Percentiles rank a stretch among this genome's conserved stretches.
phyloP scores from a whole-genome alignment of 2,113 vertebrate species.

The Halcyon senegalensis region DNA sequence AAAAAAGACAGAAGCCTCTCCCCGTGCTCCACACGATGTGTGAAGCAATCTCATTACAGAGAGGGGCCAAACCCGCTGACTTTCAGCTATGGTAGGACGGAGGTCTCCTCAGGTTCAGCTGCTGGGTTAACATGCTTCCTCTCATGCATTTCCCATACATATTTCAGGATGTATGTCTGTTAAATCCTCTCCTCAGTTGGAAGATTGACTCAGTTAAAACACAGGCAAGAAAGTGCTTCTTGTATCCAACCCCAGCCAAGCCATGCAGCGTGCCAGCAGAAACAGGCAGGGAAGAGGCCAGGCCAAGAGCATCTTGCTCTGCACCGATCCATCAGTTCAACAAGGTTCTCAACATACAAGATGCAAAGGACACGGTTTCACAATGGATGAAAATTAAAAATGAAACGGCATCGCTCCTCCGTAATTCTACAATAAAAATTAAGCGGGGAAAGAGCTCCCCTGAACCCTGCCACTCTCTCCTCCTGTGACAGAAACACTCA shows the following conservation, averaged over 20 bases:
- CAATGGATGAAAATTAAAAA: neutral
- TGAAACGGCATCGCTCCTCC: neutral
- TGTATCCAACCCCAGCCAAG: neutral
- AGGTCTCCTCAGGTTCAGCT: neutral
- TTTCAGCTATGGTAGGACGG: neutral
- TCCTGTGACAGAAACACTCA: neutral
- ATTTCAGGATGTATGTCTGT: neutral
- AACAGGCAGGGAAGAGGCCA: neutral
- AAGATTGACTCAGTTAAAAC: neutral
- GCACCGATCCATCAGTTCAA: neutral
- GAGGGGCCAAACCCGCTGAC: neutral
- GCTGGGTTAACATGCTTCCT: neutral
- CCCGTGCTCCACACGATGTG: neutral
- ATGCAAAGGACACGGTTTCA: neutral
- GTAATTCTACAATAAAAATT: neutral
- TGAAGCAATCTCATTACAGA: too few relatives aligned
- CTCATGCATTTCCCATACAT: neutral
- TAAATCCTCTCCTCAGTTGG: neutral
- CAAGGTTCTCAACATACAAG: neutral
- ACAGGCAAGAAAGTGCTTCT: neutral
- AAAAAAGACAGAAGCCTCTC: neutral
- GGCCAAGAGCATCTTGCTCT: neutral
- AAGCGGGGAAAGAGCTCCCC: neutral
- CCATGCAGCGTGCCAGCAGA: neutral
- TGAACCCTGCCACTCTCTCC: neutral